phyloP scores from a whole-genome alignment of 2,797 vertebrate genomes.

The Botia almorhae region DNA sequence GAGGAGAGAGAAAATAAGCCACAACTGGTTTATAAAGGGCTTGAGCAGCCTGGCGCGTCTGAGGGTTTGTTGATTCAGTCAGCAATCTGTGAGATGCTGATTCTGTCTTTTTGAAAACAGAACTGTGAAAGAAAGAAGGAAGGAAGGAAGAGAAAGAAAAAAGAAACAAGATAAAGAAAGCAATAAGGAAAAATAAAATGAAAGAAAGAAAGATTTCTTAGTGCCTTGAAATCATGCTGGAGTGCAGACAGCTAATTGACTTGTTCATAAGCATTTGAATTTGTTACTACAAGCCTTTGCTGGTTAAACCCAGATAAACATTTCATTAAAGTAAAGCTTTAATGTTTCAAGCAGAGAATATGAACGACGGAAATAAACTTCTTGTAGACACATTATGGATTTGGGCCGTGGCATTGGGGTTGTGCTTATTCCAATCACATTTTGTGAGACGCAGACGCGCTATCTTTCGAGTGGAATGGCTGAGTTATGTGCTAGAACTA shows the following conservation, averaged over 20 bases:
- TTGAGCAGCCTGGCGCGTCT: constrained; percentile 11
- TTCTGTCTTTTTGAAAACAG: background rate
- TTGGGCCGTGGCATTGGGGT: constrained; percentile 13
- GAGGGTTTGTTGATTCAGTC: constrained; percentile 40
- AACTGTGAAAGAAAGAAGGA: background rate
- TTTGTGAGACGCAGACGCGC: background rate
- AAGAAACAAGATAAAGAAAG: background rate
- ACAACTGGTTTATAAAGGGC: constrained; percentile 13
- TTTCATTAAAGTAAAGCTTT: constrained; percentile 24
- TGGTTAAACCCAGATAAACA: constrained; percentile 16
- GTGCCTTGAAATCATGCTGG: too few relatives aligned
- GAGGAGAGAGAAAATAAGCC: constrained; percentile 38
- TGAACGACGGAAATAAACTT: constrained; percentile 15
- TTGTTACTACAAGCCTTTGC: background rate
- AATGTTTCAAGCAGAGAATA: constrained; percentile 17
- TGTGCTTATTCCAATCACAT: background rate
- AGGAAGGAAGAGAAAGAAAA: background rate
- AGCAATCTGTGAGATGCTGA: constrained; percentile 35
- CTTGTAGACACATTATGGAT: background rate
- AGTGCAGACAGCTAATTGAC: constrained; percentile 22
- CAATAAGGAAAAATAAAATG: too few relatives aligned
- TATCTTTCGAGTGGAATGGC: constrained; percentile 17
- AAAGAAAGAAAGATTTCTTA: background rate
- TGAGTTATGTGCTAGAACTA: constrained; percentile 40
- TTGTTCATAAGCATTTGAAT: constrained; percentile 11